phyloP scores from a whole-genome alignment of 2,113 vertebrate species.

The Pelecanus crispus region DNA sequence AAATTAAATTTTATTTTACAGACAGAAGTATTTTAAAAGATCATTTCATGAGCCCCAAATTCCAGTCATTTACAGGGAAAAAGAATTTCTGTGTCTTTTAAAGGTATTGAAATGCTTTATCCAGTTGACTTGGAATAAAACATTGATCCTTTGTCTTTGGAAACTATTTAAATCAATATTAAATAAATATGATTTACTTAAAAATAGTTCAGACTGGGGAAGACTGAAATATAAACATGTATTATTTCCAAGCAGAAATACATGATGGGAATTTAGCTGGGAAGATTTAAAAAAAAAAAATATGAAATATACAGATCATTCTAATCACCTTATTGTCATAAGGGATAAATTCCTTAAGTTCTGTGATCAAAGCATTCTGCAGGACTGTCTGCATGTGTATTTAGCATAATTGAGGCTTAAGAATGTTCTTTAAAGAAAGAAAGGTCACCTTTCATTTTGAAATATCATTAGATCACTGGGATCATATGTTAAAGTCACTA shows the following conservation, averaged over 20 bases:
- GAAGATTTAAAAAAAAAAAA: neutral
- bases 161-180: neutral
- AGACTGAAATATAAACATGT: neutral
- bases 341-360: neutral
- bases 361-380: constrained; percentile 44
- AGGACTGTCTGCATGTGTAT: neutral
- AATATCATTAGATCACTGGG: neutral
- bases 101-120: neutral
- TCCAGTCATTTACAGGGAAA: neutral
- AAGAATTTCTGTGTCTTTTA: neutral
- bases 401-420: neutral
- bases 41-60: neutral
- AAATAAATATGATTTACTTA: neutral
- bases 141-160: neutral
- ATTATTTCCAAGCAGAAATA: neutral
- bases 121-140: neutral
- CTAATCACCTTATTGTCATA: constrained; percentile 46
- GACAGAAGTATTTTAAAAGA: neutral
- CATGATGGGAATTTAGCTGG: neutral
- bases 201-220: neutral
- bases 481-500: neutral
- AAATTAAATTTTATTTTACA: neutral
- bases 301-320: neutral
- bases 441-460: constrained; percentile 13
- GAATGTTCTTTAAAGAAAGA: neutral